Percentiles rank a stretch among this genome's conserved stretches.
Evolutionary conservation across 2,113 vertebrate genomes (phyloP).

Genomic region (Ochotona princeps): DNA sequence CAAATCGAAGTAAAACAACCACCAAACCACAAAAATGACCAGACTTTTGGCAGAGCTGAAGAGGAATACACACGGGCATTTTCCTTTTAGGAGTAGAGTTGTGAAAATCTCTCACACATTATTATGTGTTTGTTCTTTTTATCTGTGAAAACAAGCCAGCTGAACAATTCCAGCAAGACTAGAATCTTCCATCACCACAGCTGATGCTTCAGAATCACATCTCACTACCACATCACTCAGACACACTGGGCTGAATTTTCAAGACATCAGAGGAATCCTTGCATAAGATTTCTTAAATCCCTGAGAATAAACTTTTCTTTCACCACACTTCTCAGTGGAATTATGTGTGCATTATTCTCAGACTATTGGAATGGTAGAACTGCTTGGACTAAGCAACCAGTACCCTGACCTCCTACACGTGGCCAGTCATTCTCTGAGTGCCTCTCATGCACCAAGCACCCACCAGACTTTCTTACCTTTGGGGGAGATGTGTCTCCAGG

Average conservation of each 20-base stretch:
- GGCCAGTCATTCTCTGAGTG: neutral
- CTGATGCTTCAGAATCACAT: neutral
- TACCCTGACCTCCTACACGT: neutral
- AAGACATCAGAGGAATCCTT: neutral
- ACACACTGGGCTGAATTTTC: neutral
- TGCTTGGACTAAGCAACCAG: neutral
- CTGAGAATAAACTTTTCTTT: neutral
- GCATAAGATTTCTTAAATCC: neutral
- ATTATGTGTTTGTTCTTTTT: neutral
- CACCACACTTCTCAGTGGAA: neutral
- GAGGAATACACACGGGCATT: neutral
- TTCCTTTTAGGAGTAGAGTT: neutral
- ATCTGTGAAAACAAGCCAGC: constrained; percentile 25
- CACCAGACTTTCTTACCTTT: constrained; percentile 89
- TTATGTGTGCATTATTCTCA: fast-evolving
- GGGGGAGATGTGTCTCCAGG: constrained; percentile 95
- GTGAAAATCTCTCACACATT: neutral
- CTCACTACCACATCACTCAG: neutral
- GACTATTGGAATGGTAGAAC: fast-evolving
- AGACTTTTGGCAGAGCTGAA: neutral
- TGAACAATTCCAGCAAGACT: neutral
- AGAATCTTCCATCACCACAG: neutral
- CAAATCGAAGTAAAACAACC: constrained; percentile 23
- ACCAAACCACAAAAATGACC: constrained; percentile 39
- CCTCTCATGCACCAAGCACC: fast-evolving